phyloP scores from a whole-genome alignment of 2,113 vertebrate genomes.

The Indicator maculatus region DNA sequence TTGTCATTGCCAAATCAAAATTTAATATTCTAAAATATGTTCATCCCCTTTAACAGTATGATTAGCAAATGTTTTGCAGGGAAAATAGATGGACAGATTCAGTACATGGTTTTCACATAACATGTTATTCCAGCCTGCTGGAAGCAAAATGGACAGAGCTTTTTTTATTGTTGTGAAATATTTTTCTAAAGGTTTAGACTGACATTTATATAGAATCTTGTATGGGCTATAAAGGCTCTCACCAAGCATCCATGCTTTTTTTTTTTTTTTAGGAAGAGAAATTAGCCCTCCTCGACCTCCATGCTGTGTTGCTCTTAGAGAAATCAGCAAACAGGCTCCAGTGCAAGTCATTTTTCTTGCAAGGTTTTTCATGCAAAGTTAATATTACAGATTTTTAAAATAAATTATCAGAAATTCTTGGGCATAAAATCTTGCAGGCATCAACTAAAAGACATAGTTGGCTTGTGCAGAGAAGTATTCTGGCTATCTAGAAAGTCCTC shows the following conservation, averaged over 20 bases:
- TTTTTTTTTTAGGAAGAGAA: neutral
- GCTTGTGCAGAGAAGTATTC: neutral
- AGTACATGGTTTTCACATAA: neutral
- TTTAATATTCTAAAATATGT: constrained; percentile 63
- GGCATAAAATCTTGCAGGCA: neutral
- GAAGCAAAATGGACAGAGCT: constrained; percentile 1
- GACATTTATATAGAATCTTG: neutral
- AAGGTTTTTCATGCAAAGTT: neutral
- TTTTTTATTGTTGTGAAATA: neutral
- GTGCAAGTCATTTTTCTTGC: neutral
- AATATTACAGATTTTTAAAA: neutral
- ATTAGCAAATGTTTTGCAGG: constrained; percentile 50
- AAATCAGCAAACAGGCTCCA: neutral
- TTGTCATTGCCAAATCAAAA: constrained; percentile 33
- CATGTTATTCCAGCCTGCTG: neutral
- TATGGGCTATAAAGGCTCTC: neutral
- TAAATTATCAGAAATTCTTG: neutral
- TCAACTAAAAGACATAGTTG: neutral
- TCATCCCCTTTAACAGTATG: constrained; percentile 36
- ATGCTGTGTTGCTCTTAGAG: neutral
- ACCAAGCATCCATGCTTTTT: neutral
- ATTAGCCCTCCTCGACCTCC: neutral
- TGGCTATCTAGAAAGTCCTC: neutral
- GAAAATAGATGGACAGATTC: neutral
- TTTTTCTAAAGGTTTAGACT: neutral